phyloP scores from a whole-genome alignment of 2,888 invertebrate genomes.

The Glomeris marginata region DNA sequence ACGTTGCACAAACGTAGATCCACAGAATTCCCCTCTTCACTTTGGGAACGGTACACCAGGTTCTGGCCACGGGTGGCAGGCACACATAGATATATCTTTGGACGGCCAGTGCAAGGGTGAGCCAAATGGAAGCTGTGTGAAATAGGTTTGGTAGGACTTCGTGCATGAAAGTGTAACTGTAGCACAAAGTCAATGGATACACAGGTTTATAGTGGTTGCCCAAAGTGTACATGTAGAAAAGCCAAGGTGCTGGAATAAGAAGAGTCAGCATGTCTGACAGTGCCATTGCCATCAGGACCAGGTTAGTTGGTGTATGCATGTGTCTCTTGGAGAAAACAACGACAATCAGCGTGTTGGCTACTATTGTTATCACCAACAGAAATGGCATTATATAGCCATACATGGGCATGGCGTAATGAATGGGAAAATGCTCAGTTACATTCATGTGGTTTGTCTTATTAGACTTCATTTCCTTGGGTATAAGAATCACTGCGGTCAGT shows the following conservation, averaged over 20 bases:
- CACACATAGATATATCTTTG: slow-evolving; percentile 93
- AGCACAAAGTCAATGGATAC: slow-evolving; percentile 58
- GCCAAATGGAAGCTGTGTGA: slow-evolving; percentile 87
- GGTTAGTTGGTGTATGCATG: slow-evolving; percentile 83
- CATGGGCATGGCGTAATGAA: slow-evolving; percentile 49
- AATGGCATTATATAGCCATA: slow-evolving; percentile 70
- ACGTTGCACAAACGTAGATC: slow-evolving; percentile 59
- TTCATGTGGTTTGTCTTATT: slow-evolving; percentile 31
- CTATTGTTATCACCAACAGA: slow-evolving; percentile 68
- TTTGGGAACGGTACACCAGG: slow-evolving; percentile 47
- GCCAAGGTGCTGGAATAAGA: slow-evolving; percentile 75
- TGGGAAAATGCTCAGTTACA: slow-evolving; percentile 49
- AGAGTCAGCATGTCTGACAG: slow-evolving; percentile 87
- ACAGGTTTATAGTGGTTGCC: slow-evolving; percentile 70
- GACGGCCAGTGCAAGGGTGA: slow-evolving; percentile 75
- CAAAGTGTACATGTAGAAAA: slow-evolving; percentile 81
- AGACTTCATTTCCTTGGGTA: too few relatives aligned
- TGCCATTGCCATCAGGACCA: slow-evolving; percentile 91
- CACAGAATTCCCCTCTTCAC: slow-evolving; percentile 62
- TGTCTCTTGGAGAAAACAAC: slow-evolving; percentile 75
- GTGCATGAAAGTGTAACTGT: slow-evolving; percentile 47
- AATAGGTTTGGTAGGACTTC: slow-evolving; percentile 58
- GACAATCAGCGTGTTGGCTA: slow-evolving; percentile 80
- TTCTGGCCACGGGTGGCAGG: slow-evolving; percentile 72
- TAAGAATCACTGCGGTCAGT: too few relatives aligned